A percentile compares a stretch with the other conserved stretches of the same genome.
These are phyloP conservation scores for Chorisops tibialis DNA, from an alignment of 2,888 invertebrate genomes.

Conservation along the genomic window DNA sequence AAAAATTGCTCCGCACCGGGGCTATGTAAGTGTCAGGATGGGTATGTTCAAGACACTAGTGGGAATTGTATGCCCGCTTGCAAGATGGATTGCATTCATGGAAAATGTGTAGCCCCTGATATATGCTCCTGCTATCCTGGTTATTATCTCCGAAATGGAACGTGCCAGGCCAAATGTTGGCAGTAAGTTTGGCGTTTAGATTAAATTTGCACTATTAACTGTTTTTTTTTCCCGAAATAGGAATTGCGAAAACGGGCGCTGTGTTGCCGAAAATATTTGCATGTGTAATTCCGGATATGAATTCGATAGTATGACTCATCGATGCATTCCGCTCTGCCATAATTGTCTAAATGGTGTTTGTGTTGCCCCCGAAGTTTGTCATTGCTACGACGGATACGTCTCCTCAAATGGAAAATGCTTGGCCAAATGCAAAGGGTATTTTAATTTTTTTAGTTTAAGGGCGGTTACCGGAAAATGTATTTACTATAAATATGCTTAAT, in stretches of 20 bases:
- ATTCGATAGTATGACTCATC: conserved; percentile 10
- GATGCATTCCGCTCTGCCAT: conserved; percentile 43
- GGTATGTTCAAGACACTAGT: not conserved
- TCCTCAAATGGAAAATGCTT: conserved; percentile 9
- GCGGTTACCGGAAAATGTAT: too few relatives aligned
- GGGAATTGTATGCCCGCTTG: conserved; percentile 34
- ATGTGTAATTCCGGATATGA: conserved; percentile 41
- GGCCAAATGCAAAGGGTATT: too few relatives aligned
- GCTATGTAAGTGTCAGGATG: not conserved
- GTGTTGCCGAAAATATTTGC: conserved; percentile 44
- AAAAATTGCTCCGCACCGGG: conserved; percentile 31
- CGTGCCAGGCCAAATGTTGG: not conserved
- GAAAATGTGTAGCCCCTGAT: conserved; percentile 55
- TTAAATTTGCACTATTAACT: not conserved
- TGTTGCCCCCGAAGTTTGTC: conserved; percentile 41
- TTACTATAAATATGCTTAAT: too few relatives aligned
- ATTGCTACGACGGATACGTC: conserved; percentile 42
- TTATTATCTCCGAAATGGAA: conserved; percentile 8
- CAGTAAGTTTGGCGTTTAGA: not conserved
- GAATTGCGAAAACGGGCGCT: conserved; percentile 47
- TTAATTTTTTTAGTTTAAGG: too few relatives aligned
- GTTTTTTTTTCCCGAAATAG: not conserved
- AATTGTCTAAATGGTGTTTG: conserved; percentile 50
- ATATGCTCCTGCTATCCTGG: conserved; percentile 56
- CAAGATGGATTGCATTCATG: conserved; percentile 18